Base-by-base conservation (phyloP, 2,113 vertebrate species). In the Crotalus viridis region DNA sequence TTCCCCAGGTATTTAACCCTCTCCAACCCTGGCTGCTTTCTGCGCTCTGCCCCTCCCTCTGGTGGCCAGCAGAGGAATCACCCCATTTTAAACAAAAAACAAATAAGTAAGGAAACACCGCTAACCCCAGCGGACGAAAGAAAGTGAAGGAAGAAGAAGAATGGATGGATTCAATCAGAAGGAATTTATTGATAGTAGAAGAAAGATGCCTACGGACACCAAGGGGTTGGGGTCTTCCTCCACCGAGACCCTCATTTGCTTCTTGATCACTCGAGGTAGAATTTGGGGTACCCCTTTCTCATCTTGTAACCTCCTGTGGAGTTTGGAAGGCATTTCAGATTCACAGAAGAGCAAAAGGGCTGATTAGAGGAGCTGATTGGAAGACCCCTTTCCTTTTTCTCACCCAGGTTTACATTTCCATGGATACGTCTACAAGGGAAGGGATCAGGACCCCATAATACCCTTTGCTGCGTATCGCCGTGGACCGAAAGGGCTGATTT, bases 161-260 rank as follows among this genome's bases (percentile, higher is more conserved):
- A 69, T 17, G 59, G 33, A 9, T 3, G 43, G 10, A 28, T 93
- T 94, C 91, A 89, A 26, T 93, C 87, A 28, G 13, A 87, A 93
- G 69, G 69, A 74, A 0, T 97, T 97, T 97, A 97, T 95, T 97
- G 89, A 5, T 21, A 2, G 33, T 92, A 88, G 88, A 91, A 51
- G 74, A 48, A 91, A n/a, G 55, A 19, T 43, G 21, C 1, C 24
- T 48, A 92, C 85, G 48, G 59, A 0, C 0, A 90, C 0, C 2
- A 13, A 43, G 33, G 0, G 56, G 39, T 4, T 61, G 0, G 0
- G 26, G 61, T 69, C 64, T 92, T 85, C 39, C 0, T 7, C 85
- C 43, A 3, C 89, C 48, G 52, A 52, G 46, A 28, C 15, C 10
- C 9, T 22, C n/a, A 5, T 21, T 81, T 8, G 33, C 74, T 43